Percentiles rank a stretch among this genome's conserved stretches.
These are phyloP conservation scores for Apocrypta bakeri DNA, from an alignment of 1,140 invertebrate species.

Conservation along the genomic window DNA sequence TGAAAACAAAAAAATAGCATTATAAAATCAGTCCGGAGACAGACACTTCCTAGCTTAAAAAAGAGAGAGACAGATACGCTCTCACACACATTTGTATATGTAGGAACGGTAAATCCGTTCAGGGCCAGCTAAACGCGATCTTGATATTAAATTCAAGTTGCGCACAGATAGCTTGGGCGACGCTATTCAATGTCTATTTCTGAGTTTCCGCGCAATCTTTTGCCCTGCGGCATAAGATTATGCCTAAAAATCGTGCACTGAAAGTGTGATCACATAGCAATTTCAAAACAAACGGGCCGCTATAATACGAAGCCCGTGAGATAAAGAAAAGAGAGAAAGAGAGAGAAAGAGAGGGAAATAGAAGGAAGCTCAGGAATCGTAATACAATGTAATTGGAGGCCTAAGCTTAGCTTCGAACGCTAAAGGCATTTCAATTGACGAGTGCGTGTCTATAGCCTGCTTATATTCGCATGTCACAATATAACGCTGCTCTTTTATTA, in stretches of 20 bases:
- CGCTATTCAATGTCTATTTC: conserved; percentile 29
- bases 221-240: conserved; percentile 21
- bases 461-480: background rate
- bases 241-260: conserved; percentile 43
- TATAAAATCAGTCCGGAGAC: conserved; percentile 49
- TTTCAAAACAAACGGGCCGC: conserved; percentile 19
- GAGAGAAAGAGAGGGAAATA: background rate
- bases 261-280: conserved; percentile 7
- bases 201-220: conserved; percentile 41
- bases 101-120: conserved; percentile 47
- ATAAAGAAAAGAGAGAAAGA: background rate
- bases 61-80: background rate
- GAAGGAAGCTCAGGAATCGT: conserved; percentile 15
- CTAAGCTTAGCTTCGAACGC: conserved; percentile 10
- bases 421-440: conserved; percentile 34
- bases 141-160: conserved; percentile 44
- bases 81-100: too few relatives aligned
- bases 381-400: conserved; percentile 40
- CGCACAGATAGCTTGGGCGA: conserved; percentile 5
- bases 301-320: background rate
- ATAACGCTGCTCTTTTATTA: background rate
- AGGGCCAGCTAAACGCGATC: conserved; percentile 37
- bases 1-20: conserved; percentile 56
- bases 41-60: conserved; percentile 11
- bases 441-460: background rate